Evolutionary conservation across 2,113 vertebrate genomes (phyloP).

Genomic region (Tachycineta bicolor): DNA sequence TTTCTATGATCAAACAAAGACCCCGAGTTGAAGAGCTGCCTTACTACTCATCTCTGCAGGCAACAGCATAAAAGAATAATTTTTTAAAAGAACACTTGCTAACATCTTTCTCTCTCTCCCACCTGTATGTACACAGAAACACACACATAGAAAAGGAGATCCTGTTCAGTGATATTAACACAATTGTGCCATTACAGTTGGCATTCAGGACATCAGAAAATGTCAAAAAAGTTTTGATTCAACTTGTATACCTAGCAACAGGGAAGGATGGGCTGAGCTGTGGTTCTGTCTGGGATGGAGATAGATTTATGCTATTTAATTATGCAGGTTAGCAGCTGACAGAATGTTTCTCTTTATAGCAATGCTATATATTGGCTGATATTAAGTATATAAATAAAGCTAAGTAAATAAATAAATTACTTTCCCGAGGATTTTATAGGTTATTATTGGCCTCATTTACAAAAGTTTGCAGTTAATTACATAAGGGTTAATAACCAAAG

Average conservation of each 20-base stretch:
- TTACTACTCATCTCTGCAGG: slow-evolving; percentile 70
- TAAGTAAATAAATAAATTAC: neutral
- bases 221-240: neutral
- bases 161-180: neutral
- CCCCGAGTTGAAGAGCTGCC: slow-evolving; percentile 61
- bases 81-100: slow-evolving; percentile 56
- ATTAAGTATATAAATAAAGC: neutral
- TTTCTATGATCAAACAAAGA: slow-evolving; percentile 73
- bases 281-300: neutral
- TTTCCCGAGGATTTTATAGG: neutral
- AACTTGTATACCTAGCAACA: neutral
- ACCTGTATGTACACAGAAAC: neutral
- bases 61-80: slow-evolving; percentile 50
- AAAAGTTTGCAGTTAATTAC: neutral
- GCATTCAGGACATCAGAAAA: neutral
- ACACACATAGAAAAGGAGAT: neutral
- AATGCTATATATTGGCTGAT: neutral
- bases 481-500: neutral
- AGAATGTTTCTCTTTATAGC: neutral
- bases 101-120: slow-evolving; percentile 20
- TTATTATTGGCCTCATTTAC: neutral
- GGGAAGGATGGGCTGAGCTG: neutral
- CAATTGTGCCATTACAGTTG: neutral
- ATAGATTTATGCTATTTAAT: neutral
- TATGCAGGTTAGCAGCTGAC: neutral